Evolutionary conservation across 2,113 vertebrate species (phyloP).

Genomic region (Parotia lawesii): DNA sequence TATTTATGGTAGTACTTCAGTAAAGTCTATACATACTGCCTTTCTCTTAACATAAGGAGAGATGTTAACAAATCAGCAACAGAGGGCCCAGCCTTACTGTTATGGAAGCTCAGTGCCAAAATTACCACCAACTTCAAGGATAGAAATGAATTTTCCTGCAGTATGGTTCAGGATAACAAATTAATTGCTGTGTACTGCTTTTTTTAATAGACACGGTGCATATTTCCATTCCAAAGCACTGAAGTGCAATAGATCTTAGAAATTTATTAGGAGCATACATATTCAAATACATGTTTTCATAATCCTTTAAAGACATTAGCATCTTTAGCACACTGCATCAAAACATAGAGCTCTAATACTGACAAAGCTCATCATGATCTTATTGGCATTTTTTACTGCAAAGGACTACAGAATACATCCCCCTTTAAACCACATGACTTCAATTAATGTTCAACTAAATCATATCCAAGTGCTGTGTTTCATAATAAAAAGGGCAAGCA

Average conservation of each 20-base stretch:
- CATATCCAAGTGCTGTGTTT: not conserved
- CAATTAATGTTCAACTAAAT: constrained; percentile 19
- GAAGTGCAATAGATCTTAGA: not conserved
- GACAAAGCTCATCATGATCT: not conserved
- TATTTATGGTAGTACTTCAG: constrained; percentile 22
- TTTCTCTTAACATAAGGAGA: constrained; percentile 11
- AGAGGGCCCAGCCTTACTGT: constrained; percentile 9
- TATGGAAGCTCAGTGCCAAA: constrained; percentile 18
- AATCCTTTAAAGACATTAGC: not conserved
- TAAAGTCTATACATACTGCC: not conserved
- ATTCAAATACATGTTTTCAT: not conserved
- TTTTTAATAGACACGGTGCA: not conserved
- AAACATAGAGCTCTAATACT: not conserved
- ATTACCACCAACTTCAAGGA: constrained; percentile 2
- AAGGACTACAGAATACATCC: not conserved
- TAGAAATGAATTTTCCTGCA: constrained; percentile 23
- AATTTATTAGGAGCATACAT: not conserved
- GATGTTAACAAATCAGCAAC: constrained; percentile 29
- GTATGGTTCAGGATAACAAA: not conserved
- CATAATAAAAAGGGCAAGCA: not conserved
- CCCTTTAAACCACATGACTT: not conserved
- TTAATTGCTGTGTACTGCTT: not conserved
- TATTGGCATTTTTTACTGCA: constrained; percentile 3
- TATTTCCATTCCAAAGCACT: not conserved
- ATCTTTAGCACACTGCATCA: not conserved